Evolutionary conservation across 2,888 invertebrate species (phyloP), one percentile per base, ranked within the genome.

Genomic region (Maniola hyperantus): DNA sequence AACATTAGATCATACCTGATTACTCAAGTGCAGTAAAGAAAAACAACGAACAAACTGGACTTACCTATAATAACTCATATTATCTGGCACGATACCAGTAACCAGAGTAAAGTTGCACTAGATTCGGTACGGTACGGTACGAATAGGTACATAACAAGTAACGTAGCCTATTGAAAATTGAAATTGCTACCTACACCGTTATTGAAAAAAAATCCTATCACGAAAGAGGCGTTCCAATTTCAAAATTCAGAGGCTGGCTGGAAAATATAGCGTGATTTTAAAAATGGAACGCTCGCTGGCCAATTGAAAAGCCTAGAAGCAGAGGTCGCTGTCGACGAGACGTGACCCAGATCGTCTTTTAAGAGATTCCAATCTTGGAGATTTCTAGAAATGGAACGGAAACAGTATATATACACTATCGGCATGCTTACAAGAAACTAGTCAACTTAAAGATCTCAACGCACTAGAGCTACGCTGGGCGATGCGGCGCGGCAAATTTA

Each of bases 281-380:
- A 70, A 72, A 74, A 73, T 73, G 71, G 72, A 66, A 71, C 71
- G 66, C 58, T 62, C 72, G 65, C 61, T 64, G 63, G 67, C 64
- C 64, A 68, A 71, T 70, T 70, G 63, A 65, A 67, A 68, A 68
- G 51, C 55, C 62, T 63, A 15, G 53, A 65, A 61, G 46, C 33
- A 57, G 51, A 66, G 59, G 20, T 59, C 64, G 59, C 68, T 62
- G 54, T 61, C 42, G 26, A 36, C 33, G 46, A 33, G 61, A 66
- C 57, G 62, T 63, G 71, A 65, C 62, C 66, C 57, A 62, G 57
- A 57, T 62, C 61, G 48, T 59, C 20, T 44, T 36, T 36, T 34
- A 11, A 15, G 34, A 48, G 46, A 50, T 50, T 50, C 18, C 60
- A 50, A 61, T 61, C 60, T 61, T 61, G 34, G 15, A 36, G 10